A percentile compares a stretch with the other conserved stretches of the same genome.
These are phyloP conservation scores for Nephila pilipes DNA, from an alignment of 1,140 invertebrate species.

Conservation along the genomic window DNA sequence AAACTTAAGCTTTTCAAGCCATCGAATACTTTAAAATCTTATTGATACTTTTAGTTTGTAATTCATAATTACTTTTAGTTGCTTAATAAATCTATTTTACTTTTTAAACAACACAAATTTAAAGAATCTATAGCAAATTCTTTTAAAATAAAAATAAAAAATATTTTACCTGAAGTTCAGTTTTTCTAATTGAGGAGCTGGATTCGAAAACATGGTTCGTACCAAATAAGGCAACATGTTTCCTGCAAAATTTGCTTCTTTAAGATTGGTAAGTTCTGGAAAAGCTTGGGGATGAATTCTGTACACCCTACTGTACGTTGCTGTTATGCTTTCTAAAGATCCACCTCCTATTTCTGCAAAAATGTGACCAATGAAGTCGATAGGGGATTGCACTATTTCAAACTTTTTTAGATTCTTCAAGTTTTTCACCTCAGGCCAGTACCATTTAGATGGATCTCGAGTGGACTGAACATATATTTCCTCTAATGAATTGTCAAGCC, in stretches of 20 bases:
- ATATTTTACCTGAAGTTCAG: conserved; percentile 47
- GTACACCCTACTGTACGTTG: background rate
- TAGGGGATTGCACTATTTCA: background rate
- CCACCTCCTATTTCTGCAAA: conserved; percentile 68
- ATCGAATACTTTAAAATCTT: no score
- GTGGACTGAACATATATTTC: conserved; percentile 36
- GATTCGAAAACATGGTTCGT: conserved; percentile 54
- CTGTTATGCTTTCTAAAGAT: conserved; percentile 41
- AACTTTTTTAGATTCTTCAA: conserved; percentile 44
- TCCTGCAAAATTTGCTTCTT: conserved; percentile 35
- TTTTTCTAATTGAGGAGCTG: conserved; percentile 19
- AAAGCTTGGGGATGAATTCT: conserved; percentile 62
- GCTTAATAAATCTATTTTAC: no score
- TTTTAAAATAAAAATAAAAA: background rate
- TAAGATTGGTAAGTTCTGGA: conserved; percentile 37
- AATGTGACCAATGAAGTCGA: conserved; percentile 32
- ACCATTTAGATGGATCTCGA: conserved; percentile 35
- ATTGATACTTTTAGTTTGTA: no score
- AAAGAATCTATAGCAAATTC: no score
- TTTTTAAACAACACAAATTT: no score
- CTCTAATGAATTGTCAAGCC: conserved; percentile 28
- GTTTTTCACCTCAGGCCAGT: conserved; percentile 40
- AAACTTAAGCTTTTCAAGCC: no score
- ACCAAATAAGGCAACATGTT: conserved; percentile 44
- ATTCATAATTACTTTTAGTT: no score